Conservation (phyloP, 2,797 vertebrate genomes). For the Centropyge bicolor region DNA sequence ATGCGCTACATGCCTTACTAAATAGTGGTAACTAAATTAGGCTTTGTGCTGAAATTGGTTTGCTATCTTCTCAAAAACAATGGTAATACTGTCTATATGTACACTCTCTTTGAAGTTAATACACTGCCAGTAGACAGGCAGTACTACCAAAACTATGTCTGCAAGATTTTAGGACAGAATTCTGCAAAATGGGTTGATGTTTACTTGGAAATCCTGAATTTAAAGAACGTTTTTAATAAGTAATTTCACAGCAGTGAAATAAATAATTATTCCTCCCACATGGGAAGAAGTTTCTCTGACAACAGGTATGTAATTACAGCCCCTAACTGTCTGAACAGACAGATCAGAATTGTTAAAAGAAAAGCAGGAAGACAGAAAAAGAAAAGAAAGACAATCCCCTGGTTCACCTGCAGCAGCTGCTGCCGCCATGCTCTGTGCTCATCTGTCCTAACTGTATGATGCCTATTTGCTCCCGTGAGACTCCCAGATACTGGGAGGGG, state of each 20-base stretch:
- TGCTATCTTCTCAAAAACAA: background rate
- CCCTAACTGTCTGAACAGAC: slow-evolving; percentile 41
- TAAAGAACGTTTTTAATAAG: background rate
- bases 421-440: slow-evolving; percentile 79
- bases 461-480: slow-evolving; percentile 72
- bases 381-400: slow-evolving; percentile 61
- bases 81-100: background rate
- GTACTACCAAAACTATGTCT: background rate
- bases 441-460: slow-evolving; percentile 80
- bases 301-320: slow-evolving; percentile 42
- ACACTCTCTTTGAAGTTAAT: slow-evolving; percentile 6
- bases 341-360: slow-evolving; percentile 28
- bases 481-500: slow-evolving; percentile 63
- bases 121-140: background rate
- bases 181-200: background rate
- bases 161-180: background rate
- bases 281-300: slow-evolving; percentile 35
- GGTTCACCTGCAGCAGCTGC: slow-evolving; percentile 83
- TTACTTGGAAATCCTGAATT: background rate
- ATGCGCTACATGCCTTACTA: slow-evolving; percentile 11
- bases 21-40: slow-evolving; percentile 12
- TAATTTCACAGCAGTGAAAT: slow-evolving; percentile 26
- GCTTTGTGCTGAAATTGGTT: slow-evolving; percentile 7
- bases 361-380: slow-evolving; percentile 28
- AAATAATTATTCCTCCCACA: slow-evolving; percentile 20